These are phyloP conservation scores for Rhinolophus ferrumequinum DNA, from an alignment of 2,113 vertebrate genomes.

Conservation along the genomic window DNA sequence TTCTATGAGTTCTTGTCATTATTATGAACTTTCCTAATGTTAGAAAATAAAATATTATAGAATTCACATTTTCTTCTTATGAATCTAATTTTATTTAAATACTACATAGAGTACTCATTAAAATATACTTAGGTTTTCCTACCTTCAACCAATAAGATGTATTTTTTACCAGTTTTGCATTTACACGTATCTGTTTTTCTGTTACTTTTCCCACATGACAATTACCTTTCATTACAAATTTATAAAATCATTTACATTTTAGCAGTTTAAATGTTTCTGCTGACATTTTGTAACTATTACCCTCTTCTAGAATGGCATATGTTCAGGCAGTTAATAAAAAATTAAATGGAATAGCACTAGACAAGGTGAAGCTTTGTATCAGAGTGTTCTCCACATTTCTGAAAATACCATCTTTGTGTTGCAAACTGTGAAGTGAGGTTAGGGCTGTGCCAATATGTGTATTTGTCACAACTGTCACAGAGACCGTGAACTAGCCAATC, in stretches of 20 bases:
- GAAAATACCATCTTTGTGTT: conserved; percentile 90
- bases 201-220: conserved; percentile 89
- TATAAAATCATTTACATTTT: conserved; percentile 97
- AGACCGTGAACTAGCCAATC: conserved; percentile 88
- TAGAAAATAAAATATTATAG: conserved; percentile 90
- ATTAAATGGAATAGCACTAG: conserved; percentile 91
- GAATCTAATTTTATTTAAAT: conserved; percentile 89
- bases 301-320: conserved; percentile 93
- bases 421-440: conserved; percentile 89
- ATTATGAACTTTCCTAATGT: conserved; percentile 88
- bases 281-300: conserved; percentile 98
- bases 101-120: conserved; percentile 88
- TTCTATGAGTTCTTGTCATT: conserved; percentile 86
- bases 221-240: conserved; percentile 98
- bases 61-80: conserved; percentile 88
- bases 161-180: conserved; percentile 86
- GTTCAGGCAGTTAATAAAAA: conserved; percentile 95
- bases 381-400: conserved; percentile 86
- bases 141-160: conserved; percentile 83
- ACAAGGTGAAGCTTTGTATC: conserved; percentile 88
- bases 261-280: conserved; percentile 94
- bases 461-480: conserved; percentile 91
- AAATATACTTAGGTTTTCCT: conserved; percentile 85
- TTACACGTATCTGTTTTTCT: conserved; percentile 89
- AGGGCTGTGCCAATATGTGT: conserved; percentile 87